A percentile compares a stretch with the other conserved stretches of the same genome.
These are phyloP conservation scores for Anguilla megastoma DNA, from an alignment of 2,797 vertebrate species.

Conservation along the genomic window DNA sequence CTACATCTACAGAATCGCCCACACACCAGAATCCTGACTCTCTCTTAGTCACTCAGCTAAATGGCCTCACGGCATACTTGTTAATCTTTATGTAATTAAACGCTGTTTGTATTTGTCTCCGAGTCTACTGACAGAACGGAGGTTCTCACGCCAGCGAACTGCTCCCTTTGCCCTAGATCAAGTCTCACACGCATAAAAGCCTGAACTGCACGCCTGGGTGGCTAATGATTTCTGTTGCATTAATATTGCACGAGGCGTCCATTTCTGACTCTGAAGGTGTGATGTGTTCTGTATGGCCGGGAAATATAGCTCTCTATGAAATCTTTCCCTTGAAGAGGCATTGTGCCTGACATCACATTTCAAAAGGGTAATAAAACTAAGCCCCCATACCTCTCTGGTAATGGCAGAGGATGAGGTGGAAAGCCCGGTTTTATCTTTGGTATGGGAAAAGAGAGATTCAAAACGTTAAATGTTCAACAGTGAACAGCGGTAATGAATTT, in stretches of 20 bases:
- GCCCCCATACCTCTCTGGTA: neutral
- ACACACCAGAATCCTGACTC: neutral
- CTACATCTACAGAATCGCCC: neutral
- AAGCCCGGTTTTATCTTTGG: neutral
- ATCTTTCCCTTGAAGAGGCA: neutral
- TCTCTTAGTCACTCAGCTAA: neutral
- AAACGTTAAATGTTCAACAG: neutral
- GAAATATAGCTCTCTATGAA: neutral
- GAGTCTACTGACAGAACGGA: neutral
- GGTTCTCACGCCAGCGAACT: neutral
- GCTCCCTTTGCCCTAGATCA: neutral
- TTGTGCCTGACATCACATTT: neutral
- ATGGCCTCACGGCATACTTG: no score
- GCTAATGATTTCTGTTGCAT: conserved; percentile 4
- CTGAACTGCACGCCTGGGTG: neutral
- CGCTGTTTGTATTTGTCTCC: neutral
- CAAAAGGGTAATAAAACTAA: neutral
- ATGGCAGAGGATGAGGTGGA: neutral
- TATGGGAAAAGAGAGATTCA: neutral
- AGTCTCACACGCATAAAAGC: neutral
- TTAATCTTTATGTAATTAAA: neutral
- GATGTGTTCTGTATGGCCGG: neutral
- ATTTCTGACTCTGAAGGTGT: neutral
- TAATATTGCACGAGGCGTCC: conserved; percentile 13
- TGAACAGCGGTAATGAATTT: neutral